Evolutionary conservation across 2,888 invertebrate genomes (phyloP), one percentile per base, ranked within the genome.

Genomic region (Euzophera pinguis): DNA sequence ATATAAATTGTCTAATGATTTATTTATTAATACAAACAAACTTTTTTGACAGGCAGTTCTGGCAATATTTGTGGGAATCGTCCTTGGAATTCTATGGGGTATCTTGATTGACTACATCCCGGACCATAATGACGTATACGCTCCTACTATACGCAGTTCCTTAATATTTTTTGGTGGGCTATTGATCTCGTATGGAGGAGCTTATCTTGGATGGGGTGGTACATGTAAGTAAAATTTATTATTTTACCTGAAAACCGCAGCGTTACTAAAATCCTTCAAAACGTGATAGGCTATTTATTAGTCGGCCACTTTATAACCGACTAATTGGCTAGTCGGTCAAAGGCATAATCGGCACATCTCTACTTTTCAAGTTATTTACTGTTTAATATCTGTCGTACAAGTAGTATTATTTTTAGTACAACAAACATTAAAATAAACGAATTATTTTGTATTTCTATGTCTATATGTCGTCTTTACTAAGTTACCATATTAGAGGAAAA

Each of bases 201-300:
- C 77, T 56, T 79, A 78, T 54, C 57, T 78, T 34, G 87, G 88
- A 47, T 89, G 89, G 88, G 89, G 89, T 39, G 89, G 89, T 51
- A 78, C 78, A 52, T 83, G 89, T 89, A 69, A 76, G 85, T 81
- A 68, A 37, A 54, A 3, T 22, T 22, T 22, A 32, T 8, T 7
- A 32, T 32, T 8, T 32, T 7, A 32, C 8, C 32, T 6, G 5
- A 29, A 7, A 29, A 29, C 29, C 4, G 29, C 7, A 29, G 29
- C 29, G 29, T 29, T 29, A 29, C 7, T 29, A 29, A 6, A 29
- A 29, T 29, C 29, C 29, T 29, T 29, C n/a, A n/a, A n/a, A n/a
- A n/a, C n/a, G n/a, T n/a, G n/a, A n/a, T n/a, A n/a, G n/a, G n/a
- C n/a, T n/a, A n/a, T n/a, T n/a, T n/a, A n/a, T n/a, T n/a, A n/a